Evolutionary conservation across 2,888 invertebrate species (phyloP).

Genomic region (Nemotelus nigrinus): DNA sequence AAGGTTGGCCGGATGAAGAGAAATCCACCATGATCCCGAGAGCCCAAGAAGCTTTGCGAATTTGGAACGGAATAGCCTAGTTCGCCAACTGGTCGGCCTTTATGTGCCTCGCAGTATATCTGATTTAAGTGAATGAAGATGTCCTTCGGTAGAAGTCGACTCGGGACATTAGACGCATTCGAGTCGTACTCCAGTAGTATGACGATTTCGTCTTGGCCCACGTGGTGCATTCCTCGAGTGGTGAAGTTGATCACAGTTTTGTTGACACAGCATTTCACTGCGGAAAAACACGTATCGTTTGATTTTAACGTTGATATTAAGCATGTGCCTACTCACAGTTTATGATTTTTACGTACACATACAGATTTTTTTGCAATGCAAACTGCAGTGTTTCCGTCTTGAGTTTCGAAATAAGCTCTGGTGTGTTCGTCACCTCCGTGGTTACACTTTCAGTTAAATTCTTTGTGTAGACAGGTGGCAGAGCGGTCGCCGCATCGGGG

Average conservation of each 20-base stretch:
- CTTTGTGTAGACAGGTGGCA: slow-evolving; percentile 67
- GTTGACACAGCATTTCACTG: slow-evolving; percentile 81
- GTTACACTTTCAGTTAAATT: slow-evolving; percentile 59
- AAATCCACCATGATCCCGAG: slow-evolving; percentile 81
- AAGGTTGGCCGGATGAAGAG: slow-evolving; percentile 82
- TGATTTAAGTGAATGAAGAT: slow-evolving; percentile 78
- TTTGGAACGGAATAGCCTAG: slow-evolving; percentile 73
- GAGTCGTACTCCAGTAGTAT: slow-evolving; percentile 76
- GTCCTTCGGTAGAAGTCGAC: slow-evolving; percentile 71
- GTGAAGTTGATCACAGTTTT: slow-evolving; percentile 80
- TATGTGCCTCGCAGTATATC: slow-evolving; percentile 75
- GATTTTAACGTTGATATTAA: background rate
- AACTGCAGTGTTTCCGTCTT: slow-evolving; percentile 75
- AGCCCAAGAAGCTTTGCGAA: slow-evolving; percentile 69
- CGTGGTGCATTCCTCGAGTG: slow-evolving; percentile 79
- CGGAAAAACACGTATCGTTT: slow-evolving; percentile 53
- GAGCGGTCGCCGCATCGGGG: slow-evolving; percentile 64
- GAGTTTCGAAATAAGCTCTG: slow-evolving; percentile 68
- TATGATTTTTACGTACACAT: slow-evolving; percentile 77
- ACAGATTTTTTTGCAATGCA: slow-evolving; percentile 78
- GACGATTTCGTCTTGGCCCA: slow-evolving; percentile 85
- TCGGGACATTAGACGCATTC: slow-evolving; percentile 61
- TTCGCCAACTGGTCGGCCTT: slow-evolving; percentile 76
- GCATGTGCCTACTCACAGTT: slow-evolving; percentile 70
- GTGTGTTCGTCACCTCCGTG: slow-evolving; percentile 66